Percentiles rank a stretch among this genome's conserved stretches.
phyloP scores from a whole-genome alignment of 1,140 invertebrate species.

The Arctopsyche grandis region DNA sequence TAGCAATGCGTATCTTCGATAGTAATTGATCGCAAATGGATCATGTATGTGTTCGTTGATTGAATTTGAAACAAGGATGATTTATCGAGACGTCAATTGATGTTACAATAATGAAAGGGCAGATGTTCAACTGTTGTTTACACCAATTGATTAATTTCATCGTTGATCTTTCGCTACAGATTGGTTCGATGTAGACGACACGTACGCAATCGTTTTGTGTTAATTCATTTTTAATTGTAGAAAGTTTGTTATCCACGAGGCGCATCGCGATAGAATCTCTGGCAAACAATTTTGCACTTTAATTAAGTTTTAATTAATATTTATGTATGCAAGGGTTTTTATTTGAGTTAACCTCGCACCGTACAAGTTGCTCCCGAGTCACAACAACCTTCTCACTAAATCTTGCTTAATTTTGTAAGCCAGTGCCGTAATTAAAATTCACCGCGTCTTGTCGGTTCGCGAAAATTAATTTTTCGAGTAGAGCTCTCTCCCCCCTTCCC shows the following conservation, averaged over 20 bases:
- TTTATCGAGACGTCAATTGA: neutral
- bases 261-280: too few relatives aligned
- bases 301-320: conserved; percentile 42
- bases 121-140: neutral
- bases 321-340: conserved; percentile 38
- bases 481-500: neutral
- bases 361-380: neutral
- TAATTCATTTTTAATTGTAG: too few relatives aligned
- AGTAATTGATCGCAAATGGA: too few relatives aligned
- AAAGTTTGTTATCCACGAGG: too few relatives aligned
- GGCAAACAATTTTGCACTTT: conserved; percentile 2
- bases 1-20: too few relatives aligned
- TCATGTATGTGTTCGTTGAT: too few relatives aligned
- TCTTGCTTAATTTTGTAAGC: conserved; percentile 30
- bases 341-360: conserved; percentile 2
- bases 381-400: conserved; percentile 32
- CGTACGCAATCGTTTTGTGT: too few relatives aligned
- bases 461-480: conserved; percentile 28
- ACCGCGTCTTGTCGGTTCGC: neutral
- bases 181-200: too few relatives aligned
- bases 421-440: conserved; percentile 25
- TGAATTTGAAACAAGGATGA: neutral
- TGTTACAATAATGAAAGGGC: neutral
- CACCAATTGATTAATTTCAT: neutral
- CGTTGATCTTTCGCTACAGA: neutral